A percentile compares a stretch with the other conserved stretches of the same genome.
Evolutionary conservation across 2,888 invertebrate species (phyloP).

Genomic region (Ypsolopha scabrella): DNA sequence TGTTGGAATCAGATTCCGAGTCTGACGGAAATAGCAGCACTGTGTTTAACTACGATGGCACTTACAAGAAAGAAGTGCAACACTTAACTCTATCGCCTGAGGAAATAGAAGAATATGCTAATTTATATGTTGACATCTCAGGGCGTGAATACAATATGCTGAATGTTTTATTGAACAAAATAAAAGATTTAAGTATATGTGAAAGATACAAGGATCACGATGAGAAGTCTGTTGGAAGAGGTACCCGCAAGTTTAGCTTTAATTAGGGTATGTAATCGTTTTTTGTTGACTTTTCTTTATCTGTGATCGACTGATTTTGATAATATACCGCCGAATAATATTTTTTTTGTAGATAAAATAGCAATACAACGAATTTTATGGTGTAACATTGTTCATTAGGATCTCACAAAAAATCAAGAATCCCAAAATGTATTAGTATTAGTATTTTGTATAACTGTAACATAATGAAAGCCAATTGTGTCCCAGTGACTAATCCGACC

Average conservation of each 20-base stretch:
- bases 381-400: no score
- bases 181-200: conserved; percentile 31
- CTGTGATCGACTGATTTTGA: no score
- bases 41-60: conserved; percentile 13
- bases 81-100: conserved; percentile 17
- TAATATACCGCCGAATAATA: no score
- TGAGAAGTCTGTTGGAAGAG: conserved; percentile 33
- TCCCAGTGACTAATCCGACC: no score
- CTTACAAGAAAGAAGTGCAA: not conserved
- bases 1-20: conserved; percentile 9
- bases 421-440: no score
- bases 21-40: conserved; percentile 22
- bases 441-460: no score
- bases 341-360: no score
- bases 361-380: no score
- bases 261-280: no score
- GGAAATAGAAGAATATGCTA: conserved; percentile 32
- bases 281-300: no score
- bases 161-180: conserved; percentile 32
- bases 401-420: no score
- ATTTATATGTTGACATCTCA: conserved; percentile 20
- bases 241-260: conserved; percentile 6
- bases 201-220: conserved; percentile 30
- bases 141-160: conserved; percentile 29
- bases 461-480: no score